phyloP scores from a whole-genome alignment of 2,797 vertebrate species.

The Etheostoma perlongum region DNA sequence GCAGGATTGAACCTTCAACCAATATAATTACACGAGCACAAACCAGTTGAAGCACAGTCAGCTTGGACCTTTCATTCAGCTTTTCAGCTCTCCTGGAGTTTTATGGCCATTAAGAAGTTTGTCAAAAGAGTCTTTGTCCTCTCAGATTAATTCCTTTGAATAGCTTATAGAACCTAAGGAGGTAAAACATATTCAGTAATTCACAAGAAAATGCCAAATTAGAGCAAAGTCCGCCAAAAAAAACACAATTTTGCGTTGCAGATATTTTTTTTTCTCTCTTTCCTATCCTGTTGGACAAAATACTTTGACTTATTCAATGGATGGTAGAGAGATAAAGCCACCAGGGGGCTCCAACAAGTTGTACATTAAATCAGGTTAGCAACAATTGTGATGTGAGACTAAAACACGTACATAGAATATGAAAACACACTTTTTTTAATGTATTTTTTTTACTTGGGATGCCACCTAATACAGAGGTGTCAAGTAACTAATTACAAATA shows the following conservation, averaged over 20 bases:
- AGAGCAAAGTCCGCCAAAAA: background rate
- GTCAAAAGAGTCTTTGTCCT: too few species aligned
- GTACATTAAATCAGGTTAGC: background rate
- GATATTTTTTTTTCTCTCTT: background rate
- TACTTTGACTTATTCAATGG: background rate
- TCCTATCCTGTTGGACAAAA: background rate
- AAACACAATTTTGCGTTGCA: background rate
- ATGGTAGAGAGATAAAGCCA: slow-evolving; percentile 13
- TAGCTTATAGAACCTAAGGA: background rate
- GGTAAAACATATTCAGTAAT: too few species aligned
- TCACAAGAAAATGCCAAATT: background rate
- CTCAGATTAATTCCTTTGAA: background rate
- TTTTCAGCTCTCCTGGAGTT: too few species aligned
- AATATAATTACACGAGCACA: too few species aligned
- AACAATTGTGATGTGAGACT: background rate
- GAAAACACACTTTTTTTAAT: background rate
- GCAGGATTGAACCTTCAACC: too few species aligned
- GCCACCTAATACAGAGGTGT: background rate
- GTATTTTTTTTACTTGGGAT: background rate
- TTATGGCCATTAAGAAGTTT: too few species aligned
- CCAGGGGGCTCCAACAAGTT: slow-evolving; percentile 42
- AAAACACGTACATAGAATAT: background rate
- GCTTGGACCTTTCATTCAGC: too few species aligned
- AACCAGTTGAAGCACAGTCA: too few species aligned
- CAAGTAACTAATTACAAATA: too few species aligned